Conservation (phyloP, 2,797 vertebrate species). For the Silurus lanzhouensis region DNA sequence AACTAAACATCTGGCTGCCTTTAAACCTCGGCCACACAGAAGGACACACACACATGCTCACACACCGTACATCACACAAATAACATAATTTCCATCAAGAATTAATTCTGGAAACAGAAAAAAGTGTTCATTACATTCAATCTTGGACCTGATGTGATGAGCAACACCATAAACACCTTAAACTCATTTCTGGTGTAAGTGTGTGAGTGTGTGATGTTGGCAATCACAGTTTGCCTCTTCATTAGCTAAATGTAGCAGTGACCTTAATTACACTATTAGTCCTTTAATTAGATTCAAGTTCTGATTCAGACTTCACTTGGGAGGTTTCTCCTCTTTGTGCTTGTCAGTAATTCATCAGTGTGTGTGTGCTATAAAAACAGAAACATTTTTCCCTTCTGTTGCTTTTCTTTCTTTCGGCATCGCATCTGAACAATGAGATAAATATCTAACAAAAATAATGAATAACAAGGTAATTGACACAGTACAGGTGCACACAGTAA, state of each 20-base stretch:
- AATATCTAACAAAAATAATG: too few relatives aligned
- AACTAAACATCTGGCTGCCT: background rate
- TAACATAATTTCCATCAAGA: background rate
- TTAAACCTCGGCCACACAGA: background rate
- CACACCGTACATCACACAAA: background rate
- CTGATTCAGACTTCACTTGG: background rate
- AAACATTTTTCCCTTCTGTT: background rate
- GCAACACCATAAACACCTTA: too few relatives aligned
- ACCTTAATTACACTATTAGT: slow-evolving; percentile 20
- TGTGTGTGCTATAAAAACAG: background rate
- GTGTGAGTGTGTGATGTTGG: background rate
- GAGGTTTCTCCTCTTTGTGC: background rate
- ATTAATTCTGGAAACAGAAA: background rate
- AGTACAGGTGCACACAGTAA: background rate
- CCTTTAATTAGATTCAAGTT: background rate
- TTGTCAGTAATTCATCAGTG: background rate
- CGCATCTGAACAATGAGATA: background rate
- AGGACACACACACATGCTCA: background rate
- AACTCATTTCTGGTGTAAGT: too few relatives aligned
- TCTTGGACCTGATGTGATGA: too few relatives aligned
- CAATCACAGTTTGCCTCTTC: background rate
- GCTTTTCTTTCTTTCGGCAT: background rate
- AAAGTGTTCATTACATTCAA: too few relatives aligned
- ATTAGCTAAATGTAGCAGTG: slow-evolving; percentile 2
- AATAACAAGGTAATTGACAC: background rate